These are phyloP conservation scores for Temnothorax ravouxi DNA, from an alignment of 2,888 invertebrate species.

Conservation along the genomic window DNA sequence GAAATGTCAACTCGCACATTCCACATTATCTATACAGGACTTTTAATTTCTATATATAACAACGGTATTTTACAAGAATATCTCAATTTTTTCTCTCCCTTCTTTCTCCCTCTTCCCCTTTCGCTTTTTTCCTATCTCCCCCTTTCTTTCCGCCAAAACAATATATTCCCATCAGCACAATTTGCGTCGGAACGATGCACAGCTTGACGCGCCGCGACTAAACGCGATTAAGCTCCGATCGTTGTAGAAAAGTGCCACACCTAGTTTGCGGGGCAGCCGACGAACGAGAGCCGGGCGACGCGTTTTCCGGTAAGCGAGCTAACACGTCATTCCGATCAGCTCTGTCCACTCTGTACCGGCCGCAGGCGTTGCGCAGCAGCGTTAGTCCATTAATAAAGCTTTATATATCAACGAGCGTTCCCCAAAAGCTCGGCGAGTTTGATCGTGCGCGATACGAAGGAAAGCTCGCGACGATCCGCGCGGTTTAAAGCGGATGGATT, in stretches of 20 bases:
- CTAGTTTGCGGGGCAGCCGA: slow-evolving; percentile 56
- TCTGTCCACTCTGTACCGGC: slow-evolving; percentile 64
- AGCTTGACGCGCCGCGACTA: slow-evolving; percentile 64
- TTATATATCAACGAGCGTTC: slow-evolving; percentile 39
- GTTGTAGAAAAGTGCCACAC: slow-evolving; percentile 69
- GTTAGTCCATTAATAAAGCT: slow-evolving; percentile 73
- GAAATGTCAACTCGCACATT: background rate
- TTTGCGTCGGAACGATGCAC: slow-evolving; percentile 59
- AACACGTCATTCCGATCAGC: slow-evolving; percentile 63
- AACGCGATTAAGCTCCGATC: slow-evolving; percentile 71
- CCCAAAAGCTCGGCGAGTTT: slow-evolving; percentile 49
- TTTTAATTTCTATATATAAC: background rate
- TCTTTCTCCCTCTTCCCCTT: background rate
- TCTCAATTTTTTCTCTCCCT: background rate
- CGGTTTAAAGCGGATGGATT: slow-evolving; percentile 68
- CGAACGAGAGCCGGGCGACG: slow-evolving; percentile 9
- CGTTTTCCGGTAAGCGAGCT: slow-evolving; percentile 72
- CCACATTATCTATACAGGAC: no score
- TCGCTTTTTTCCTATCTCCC: no score
- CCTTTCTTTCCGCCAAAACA: background rate
- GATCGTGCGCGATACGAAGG: slow-evolving; percentile 52
- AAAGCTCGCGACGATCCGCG: slow-evolving; percentile 43
- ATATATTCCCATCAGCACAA: slow-evolving; percentile 48
- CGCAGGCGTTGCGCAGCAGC: slow-evolving; percentile 49
- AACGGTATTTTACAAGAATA: background rate